These are phyloP conservation scores for Enteromius thamalakanensis DNA, from an alignment of 2,797 vertebrate species.

Conservation along the genomic window DNA sequence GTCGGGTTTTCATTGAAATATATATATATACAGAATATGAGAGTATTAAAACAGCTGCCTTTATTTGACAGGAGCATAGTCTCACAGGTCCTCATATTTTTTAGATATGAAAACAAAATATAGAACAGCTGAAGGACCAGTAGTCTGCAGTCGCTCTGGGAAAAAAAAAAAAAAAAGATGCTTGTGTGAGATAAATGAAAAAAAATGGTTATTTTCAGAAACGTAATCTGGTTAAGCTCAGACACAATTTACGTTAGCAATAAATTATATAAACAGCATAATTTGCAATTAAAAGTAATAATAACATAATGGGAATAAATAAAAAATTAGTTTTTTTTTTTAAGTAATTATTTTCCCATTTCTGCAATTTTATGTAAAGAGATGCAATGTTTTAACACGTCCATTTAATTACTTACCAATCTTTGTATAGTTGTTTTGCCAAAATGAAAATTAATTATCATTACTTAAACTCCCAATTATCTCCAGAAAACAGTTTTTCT, in stretches of 20 bases:
- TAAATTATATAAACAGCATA: neutral
- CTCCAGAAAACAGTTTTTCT: neutral
- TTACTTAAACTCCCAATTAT: neutral
- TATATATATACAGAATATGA: neutral
- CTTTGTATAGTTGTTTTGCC: neutral
- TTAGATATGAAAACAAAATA: neutral
- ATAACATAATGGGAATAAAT: neutral
- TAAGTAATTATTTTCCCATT: neutral
- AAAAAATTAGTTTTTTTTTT: neutral
- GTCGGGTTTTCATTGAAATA: neutral
- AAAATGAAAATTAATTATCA: neutral
- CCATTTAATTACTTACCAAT: neutral
- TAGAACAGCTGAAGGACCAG: too few species aligned
- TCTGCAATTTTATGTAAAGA: neutral
- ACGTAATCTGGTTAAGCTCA: neutral
- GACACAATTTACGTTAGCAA: neutral
- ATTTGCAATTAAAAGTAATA: conserved; percentile 2
- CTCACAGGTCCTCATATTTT: neutral
- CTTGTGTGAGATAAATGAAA: neutral
- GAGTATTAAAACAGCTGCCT: neutral
- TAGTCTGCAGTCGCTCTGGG: neutral
- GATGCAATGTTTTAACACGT: neutral
- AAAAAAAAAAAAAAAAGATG: too few species aligned
- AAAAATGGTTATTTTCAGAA: neutral
- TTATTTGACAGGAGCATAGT: neutral